Percentiles rank a stretch among this genome's conserved stretches.
Evolutionary conservation across 2,113 vertebrate genomes (phyloP).

Genomic region (Monopterus albus): DNA sequence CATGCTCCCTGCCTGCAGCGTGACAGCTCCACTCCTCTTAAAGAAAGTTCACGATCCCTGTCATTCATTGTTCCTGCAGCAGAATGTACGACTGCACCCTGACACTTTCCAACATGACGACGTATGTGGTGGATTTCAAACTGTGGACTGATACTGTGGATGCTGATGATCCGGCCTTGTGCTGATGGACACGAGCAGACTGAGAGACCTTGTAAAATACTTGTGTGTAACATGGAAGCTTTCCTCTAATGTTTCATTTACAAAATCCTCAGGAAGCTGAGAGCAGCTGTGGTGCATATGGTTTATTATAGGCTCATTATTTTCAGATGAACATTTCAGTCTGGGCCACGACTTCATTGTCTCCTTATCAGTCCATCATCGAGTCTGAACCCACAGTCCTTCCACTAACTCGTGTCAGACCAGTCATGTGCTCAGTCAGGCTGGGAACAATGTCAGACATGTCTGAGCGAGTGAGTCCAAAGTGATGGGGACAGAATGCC

Average conservation of each 20-base stretch:
- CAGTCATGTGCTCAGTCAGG: too few species aligned
- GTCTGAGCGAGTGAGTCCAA: too few species aligned
- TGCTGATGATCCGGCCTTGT: not conserved
- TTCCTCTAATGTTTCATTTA: not conserved
- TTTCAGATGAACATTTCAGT: not conserved
- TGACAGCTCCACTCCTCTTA: not conserved
- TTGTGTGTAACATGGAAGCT: conserved; percentile 34
- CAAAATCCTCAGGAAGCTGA: not conserved
- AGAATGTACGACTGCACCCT: not conserved
- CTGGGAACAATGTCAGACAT: too few species aligned
- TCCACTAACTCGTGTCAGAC: too few species aligned
- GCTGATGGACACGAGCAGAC: not conserved
- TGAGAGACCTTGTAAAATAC: conserved; percentile 28
- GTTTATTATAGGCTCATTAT: not conserved
- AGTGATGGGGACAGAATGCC: too few species aligned
- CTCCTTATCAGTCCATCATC: too few species aligned
- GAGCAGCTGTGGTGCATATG: not conserved
- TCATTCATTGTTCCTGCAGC: not conserved
- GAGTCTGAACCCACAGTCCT: too few species aligned
- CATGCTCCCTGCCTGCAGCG: conserved; percentile 10
- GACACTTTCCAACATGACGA: too few species aligned
- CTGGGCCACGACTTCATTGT: too few species aligned
- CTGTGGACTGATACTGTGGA: not conserved
- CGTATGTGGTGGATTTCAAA: too few species aligned
- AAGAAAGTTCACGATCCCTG: not conserved